These are phyloP conservation scores for Ophthalmotilapia sp. DNA, from an alignment of 2,113 vertebrate species.

Conservation along the genomic window DNA sequence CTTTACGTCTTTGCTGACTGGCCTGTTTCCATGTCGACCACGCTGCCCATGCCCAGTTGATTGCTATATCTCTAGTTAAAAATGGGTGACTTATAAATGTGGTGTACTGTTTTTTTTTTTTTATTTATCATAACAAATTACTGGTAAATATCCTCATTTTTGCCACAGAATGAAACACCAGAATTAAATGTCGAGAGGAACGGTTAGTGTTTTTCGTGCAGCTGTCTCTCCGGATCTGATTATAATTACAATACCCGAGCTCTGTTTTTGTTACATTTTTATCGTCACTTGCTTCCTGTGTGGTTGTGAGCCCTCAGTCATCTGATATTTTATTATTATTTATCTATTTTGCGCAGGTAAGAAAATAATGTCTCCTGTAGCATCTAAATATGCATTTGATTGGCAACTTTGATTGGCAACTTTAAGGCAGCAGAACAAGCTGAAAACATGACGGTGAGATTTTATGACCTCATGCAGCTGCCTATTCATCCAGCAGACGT, in stretches of 20 bases:
- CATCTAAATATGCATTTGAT: neutral
- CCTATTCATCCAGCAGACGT: neutral
- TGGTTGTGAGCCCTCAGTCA: neutral
- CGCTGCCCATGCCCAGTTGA: neutral
- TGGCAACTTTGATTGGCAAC: neutral
- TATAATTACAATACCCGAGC: neutral
- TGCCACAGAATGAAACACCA: neutral
- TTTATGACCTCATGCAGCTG: neutral
- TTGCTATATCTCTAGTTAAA: neutral
- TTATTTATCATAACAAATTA: neutral
- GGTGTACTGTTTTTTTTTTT: neutral
- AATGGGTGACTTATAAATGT: neutral
- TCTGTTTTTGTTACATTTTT: neutral
- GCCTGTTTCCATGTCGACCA: neutral
- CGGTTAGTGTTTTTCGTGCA: accelerated
- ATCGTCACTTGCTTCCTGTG: accelerated
- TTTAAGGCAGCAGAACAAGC: neutral
- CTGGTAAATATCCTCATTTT: neutral
- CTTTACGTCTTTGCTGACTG: neutral
- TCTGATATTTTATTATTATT: neutral
- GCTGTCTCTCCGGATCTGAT: neutral
- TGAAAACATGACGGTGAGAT: neutral
- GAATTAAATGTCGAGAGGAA: neutral
- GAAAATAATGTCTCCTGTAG: neutral
- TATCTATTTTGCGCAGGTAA: neutral